Percentiles rank a stretch among this genome's conserved stretches.
These are phyloP conservation scores for Steinernema feltiae DNA, from an alignment of 1,140 invertebrate genomes.

Conservation along the genomic window DNA sequence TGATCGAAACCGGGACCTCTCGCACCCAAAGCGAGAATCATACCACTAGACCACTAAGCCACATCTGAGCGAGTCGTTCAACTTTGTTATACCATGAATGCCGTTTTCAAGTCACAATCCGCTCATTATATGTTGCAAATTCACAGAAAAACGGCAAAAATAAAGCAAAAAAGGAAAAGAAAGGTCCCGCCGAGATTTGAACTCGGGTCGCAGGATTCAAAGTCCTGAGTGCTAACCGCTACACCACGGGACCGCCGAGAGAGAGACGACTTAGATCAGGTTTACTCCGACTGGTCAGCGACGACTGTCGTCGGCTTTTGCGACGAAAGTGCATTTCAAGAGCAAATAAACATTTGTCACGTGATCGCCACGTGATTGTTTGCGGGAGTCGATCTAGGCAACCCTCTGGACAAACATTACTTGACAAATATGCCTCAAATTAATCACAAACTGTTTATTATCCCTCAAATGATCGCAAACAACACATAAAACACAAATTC, in stretches of 20 bases:
- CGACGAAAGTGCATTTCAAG: too few species aligned
- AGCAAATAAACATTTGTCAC: too few species aligned
- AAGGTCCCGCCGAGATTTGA: constrained; percentile 44
- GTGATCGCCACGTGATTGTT: too few species aligned
- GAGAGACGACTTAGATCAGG: too few species aligned
- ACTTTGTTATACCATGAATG: background rate
- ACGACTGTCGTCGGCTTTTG: too few species aligned
- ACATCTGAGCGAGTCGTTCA: background rate
- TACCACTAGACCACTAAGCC: constrained; percentile 49
- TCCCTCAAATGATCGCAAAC: too few species aligned
- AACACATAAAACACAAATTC: too few species aligned
- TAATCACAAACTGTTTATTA: too few species aligned
- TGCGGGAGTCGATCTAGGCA: too few species aligned
- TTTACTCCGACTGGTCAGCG: too few species aligned
- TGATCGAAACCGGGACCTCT: constrained; percentile 52
- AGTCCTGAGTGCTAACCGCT: constrained; percentile 56
- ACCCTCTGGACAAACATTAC: too few species aligned
- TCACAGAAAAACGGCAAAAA: background rate
- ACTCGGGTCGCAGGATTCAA: constrained; percentile 56
- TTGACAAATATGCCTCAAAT: too few species aligned
- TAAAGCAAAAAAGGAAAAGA: background rate
- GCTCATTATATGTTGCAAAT: background rate
- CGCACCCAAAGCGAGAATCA: constrained; percentile 54
- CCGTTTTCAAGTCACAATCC: background rate
- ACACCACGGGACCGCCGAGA: constrained; percentile 45